Evolutionary conservation across 2,797 vertebrate genomes (phyloP).

Genomic region (Karalla daura): DNA sequence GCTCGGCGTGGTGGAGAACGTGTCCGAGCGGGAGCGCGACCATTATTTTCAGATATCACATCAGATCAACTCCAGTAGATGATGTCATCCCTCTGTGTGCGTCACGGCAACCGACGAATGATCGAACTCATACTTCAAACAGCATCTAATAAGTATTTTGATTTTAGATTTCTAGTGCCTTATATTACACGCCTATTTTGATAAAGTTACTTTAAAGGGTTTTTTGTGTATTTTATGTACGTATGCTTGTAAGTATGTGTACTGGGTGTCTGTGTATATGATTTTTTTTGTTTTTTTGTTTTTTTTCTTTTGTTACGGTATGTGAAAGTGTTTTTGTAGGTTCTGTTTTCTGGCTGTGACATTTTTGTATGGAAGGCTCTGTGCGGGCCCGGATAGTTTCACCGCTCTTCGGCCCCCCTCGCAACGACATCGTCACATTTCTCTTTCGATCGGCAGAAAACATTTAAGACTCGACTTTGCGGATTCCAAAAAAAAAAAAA

Average conservation of each 20-base stretch:
- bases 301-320: conserved; percentile 63
- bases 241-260: conserved; percentile 59
- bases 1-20: conserved; percentile 27
- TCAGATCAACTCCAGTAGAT: conserved; percentile 62
- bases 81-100: conserved; percentile 69
- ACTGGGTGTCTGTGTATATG: conserved; percentile 55
- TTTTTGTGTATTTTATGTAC: conserved; percentile 75
- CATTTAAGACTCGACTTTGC: conserved; percentile 29
- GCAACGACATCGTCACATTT: conserved; percentile 45
- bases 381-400: conserved; percentile 43
- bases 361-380: conserved; percentile 51
- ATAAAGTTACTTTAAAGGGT: conserved; percentile 83
- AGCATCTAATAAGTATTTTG: conserved; percentile 84
- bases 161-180: conserved; percentile 99
- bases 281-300: no score
- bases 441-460: conserved; percentile 22
- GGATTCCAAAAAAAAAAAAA: no score
- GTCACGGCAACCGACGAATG: conserved; percentile 70
- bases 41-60: conserved; percentile 54
- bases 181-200: conserved; percentile 98
- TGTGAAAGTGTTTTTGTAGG: conserved; percentile 53
- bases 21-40: conserved; percentile 50
- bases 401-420: conserved; percentile 54
- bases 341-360: conserved; percentile 60
- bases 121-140: conserved; percentile 75